phyloP scores from a whole-genome alignment of 2,797 vertebrate species.

The Emydoidea blandingii region DNA sequence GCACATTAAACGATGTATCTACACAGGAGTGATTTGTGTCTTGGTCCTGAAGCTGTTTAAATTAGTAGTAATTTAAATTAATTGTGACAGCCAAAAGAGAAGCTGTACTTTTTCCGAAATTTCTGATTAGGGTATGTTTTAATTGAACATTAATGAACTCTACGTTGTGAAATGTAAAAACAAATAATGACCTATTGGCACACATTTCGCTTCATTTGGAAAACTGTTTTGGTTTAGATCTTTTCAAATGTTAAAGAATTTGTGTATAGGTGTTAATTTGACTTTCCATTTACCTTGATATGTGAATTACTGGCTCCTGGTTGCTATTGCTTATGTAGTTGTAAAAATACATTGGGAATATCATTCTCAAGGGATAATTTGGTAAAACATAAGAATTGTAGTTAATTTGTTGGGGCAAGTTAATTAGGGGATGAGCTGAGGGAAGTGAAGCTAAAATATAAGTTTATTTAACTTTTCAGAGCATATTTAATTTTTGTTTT shows the following conservation, averaged over 20 bases:
- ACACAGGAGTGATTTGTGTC: not conserved
- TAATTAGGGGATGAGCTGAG: not conserved
- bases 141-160: not conserved
- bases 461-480: not conserved
- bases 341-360: not conserved
- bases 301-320: not conserved
- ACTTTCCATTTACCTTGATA: not conserved
- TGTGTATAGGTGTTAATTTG: not conserved
- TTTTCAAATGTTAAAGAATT: not conserved
- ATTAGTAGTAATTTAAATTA: not conserved
- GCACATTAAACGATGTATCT: not conserved
- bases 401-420: not conserved
- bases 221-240: not conserved
- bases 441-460: not conserved
- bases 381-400: not conserved
- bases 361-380: not conserved
- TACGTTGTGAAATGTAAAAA: not conserved
- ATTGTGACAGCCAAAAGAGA: not conserved
- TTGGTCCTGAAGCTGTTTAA: not conserved
- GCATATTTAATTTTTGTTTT: not conserved
- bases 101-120: not conserved
- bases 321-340: not conserved
- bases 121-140: not conserved
- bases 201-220: not conserved
- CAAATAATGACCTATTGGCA: not conserved